Evolutionary conservation across 2,797 vertebrate genomes (phyloP).

Genomic region (Stomatorhinus walkeri): DNA sequence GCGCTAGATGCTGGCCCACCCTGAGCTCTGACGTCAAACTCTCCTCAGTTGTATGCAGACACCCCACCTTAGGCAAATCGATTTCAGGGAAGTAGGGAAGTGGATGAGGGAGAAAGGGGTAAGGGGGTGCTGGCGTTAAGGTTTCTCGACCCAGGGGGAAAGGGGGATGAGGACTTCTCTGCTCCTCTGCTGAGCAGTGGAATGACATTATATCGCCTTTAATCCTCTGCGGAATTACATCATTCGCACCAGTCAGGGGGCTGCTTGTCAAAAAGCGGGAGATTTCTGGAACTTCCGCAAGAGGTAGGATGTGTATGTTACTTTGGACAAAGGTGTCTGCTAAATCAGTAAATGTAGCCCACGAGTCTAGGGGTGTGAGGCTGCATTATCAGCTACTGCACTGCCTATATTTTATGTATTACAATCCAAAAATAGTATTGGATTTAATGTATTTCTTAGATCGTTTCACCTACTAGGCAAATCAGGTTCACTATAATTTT

Average conservation of each 20-base stretch:
- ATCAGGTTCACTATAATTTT: slow-evolving; percentile 23
- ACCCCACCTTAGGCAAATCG: background rate
- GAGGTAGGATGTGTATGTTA: background rate
- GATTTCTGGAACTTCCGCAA: background rate
- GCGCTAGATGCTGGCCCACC: background rate
- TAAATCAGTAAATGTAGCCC: background rate
- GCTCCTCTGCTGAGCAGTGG: background rate
- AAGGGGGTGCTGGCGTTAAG: background rate
- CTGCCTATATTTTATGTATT: background rate
- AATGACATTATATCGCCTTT: background rate
- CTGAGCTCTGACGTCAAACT: background rate
- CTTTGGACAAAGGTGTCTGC: background rate
- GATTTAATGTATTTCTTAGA: background rate
- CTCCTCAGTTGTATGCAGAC: background rate
- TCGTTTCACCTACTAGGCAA: background rate
- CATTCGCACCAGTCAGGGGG: background rate
- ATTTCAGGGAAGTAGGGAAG: background rate
- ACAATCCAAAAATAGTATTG: background rate
- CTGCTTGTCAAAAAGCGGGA: background rate
- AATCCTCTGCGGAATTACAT: background rate
- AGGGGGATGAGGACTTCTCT: background rate
- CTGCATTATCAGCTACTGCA: background rate
- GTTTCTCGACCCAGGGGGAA: background rate
- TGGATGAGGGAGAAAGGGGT: background rate
- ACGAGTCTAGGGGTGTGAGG: background rate